These are phyloP conservation scores for Danionella dracula DNA, from an alignment of 2,797 vertebrate species.

Conservation along the genomic window DNA sequence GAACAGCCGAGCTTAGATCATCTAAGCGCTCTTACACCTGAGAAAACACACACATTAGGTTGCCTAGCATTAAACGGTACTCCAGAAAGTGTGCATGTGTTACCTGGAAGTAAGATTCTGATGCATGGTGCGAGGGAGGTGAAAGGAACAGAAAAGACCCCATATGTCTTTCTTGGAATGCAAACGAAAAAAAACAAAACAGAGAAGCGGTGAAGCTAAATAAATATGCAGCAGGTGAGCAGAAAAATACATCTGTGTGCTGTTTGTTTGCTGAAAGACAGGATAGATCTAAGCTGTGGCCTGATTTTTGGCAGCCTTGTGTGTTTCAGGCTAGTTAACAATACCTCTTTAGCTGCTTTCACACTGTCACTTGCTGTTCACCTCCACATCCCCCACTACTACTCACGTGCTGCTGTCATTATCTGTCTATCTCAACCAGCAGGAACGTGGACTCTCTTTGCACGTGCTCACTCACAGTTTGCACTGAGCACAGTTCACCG, in stretches of 20 bases:
- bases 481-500: background rate
- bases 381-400: slow-evolving; percentile 27
- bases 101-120: background rate
- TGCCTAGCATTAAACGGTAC: slow-evolving; percentile 43
- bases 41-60: slow-evolving; percentile 48
- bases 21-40: slow-evolving; percentile 29
- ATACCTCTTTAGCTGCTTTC: slow-evolving; percentile 3
- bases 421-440: slow-evolving; percentile 56
- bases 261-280: slow-evolving; percentile 39
- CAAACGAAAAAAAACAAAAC: slow-evolving; percentile 57
- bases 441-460: slow-evolving; percentile 53
- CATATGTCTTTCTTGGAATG: slow-evolving; percentile 63
- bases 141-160: slow-evolving; percentile 33
- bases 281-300: slow-evolving; percentile 14
- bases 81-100: slow-evolving; percentile 13
- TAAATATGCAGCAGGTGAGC: slow-evolving; percentile 68
- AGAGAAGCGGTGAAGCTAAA: slow-evolving; percentile 48
- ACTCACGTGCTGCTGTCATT: slow-evolving; percentile 50
- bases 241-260: slow-evolving; percentile 24
- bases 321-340: slow-evolving; percentile 41
- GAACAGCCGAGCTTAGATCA: background rate
- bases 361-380: slow-evolving; percentile 14
- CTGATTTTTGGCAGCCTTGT: slow-evolving; percentile 24
- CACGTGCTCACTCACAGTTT: slow-evolving; percentile 58
- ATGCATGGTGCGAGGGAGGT: slow-evolving; percentile 1